Conservation (phyloP, 2,113 vertebrate genomes). For the Solenodon paradoxus region DNA sequence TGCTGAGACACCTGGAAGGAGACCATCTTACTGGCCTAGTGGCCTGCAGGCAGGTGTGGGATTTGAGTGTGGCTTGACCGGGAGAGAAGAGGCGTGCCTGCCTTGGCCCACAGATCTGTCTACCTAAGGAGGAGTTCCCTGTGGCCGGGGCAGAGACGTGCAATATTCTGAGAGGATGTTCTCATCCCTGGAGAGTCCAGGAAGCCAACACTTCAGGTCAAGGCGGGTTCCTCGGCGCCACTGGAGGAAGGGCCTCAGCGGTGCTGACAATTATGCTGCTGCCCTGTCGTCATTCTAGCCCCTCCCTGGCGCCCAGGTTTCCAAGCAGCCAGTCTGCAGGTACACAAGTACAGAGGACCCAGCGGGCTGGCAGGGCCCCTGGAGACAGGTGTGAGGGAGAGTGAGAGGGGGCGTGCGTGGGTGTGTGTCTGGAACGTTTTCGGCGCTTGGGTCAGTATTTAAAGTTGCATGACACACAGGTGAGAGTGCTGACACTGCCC, state of each 20-base stretch:
- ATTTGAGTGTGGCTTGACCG: background rate
- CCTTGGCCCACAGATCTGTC: background rate
- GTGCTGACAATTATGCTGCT: background rate
- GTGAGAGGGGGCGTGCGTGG: background rate
- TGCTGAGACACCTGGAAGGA: background rate
- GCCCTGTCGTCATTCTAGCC: background rate
- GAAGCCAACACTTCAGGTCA: background rate
- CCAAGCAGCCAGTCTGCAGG: conserved; percentile 76
- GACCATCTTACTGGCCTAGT: background rate
- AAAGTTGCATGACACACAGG: conserved; percentile 22
- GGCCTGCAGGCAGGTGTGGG: background rate
- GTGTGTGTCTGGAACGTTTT: conserved; percentile 29
- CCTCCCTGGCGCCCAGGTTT: conserved; percentile 78
- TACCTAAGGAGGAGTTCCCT: background rate
- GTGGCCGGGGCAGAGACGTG: background rate
- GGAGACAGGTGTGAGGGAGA: conserved; percentile 77
- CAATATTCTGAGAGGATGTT: background rate
- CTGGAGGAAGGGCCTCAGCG: background rate
- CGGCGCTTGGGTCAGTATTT: conserved; percentile 23
- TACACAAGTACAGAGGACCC: conserved; percentile 75
- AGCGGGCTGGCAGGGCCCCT: conserved; percentile 68
- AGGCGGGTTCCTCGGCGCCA: background rate
- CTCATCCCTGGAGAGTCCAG: background rate
- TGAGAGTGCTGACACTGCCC: conserved; percentile 57
- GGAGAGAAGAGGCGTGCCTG: background rate